Evolutionary conservation across 2,888 invertebrate species (phyloP).

Genomic region (Yponomeuta cagnagella): DNA sequence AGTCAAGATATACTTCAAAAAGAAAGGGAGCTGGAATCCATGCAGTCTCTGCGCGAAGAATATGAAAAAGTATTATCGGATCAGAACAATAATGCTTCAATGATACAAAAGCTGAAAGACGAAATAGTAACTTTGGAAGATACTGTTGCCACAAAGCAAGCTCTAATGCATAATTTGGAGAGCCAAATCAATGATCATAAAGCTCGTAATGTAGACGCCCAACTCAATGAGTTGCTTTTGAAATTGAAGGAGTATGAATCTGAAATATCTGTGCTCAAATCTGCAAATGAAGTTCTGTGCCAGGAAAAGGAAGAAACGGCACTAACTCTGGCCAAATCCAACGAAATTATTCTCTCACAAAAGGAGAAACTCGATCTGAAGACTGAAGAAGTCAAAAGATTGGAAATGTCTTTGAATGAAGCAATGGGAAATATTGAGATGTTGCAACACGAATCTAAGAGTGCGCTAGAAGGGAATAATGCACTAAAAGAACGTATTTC

Average conservation of each 20-base stretch:
- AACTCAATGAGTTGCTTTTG: constrained; percentile 4
- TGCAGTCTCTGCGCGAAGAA: constrained; percentile 33
- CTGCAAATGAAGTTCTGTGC: constrained; percentile 23
- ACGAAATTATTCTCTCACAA: constrained; percentile 23
- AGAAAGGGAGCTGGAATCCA: constrained; percentile 31
- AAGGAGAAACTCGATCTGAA: constrained; percentile 39
- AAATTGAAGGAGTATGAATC: constrained; percentile 48
- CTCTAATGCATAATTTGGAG: constrained; percentile 30
- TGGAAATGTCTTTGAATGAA: not conserved
- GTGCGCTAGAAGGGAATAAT: not conserved
- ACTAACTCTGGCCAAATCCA: constrained; percentile 27
- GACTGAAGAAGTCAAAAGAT: not conserved
- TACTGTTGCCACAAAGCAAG: constrained; percentile 35
- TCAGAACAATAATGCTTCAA: constrained; percentile 32
- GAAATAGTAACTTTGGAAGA: constrained; percentile 41
- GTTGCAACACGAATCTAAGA: not conserved
- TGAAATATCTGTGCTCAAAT: not conserved
- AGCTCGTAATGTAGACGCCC: constrained; percentile 16
- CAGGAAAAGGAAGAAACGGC: constrained; percentile 45
- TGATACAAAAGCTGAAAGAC: constrained; percentile 36
- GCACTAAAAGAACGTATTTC: not conserved
- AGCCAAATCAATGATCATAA: constrained; percentile 41
- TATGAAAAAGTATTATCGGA: constrained; percentile 41
- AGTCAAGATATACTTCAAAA: constrained; percentile 31
- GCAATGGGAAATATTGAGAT: not conserved